Base-by-base conservation (phyloP, 2,113 vertebrate genomes). In the Desmodus rotundus region DNA sequence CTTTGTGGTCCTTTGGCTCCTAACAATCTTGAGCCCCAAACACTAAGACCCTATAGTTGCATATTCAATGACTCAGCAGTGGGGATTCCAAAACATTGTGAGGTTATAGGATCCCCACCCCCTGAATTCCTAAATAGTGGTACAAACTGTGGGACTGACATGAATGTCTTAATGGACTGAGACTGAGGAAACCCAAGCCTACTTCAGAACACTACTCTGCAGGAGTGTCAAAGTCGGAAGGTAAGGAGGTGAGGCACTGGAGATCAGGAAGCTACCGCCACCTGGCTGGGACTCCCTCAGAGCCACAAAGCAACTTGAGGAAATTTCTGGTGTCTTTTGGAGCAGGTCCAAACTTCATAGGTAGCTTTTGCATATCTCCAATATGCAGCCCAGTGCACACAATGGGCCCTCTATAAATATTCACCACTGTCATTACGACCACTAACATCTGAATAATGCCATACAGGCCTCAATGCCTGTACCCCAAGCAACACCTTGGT, bases 381-480 rank as follows among this genome's bases (percentile, higher is more conserved):
- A 43, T 1, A 41, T 3, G 36, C 16, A 63, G 5, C 0, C 7
- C 13, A 45, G 38, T 1, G 19, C 74, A 72, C 28, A 22, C 1
- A n/a, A 13, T 1, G 4, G 84, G 7, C 0, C 5, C 20, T 54
- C 91, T 20, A 0, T 43, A 38, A 47, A 24, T 47, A 41, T 7
- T 38, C 50, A 8, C 52, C 15, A 1, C 16, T 17, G 0, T 41
- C 14, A 54, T 3, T 4, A 33, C 58, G 9, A 36, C 70, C 8
- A 5, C 15, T 17, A 43, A 20, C 20, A 17, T 33, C 17, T 43
- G 36, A 56, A 33, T 17, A 67, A 82, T 17, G 24, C 36, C 50
- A 2, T 28, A 2, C 4, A 10, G 47, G 31, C 50, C 22, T 41
- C 45, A 4, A 22, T 26, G 70, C 28, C 31, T 47, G 0, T 13